Base-by-base conservation (phyloP, 92 coral and sea anemone species). In the Actinostola sp. region DNA sequence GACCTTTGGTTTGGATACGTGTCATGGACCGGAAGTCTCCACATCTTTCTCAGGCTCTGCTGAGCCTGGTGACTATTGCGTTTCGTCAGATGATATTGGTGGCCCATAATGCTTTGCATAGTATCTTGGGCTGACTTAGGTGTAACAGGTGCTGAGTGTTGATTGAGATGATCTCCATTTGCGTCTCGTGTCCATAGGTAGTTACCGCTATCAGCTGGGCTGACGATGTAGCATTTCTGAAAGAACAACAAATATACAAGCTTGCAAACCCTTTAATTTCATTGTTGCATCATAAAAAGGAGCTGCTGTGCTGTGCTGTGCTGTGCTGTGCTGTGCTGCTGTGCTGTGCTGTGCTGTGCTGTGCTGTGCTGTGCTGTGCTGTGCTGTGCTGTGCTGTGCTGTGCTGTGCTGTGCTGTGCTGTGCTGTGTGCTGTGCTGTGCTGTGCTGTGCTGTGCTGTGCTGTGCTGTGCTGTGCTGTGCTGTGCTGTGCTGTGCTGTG, bases 61-160 rank as follows among this genome's bases (percentile, higher is more conserved):
- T 63, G 81, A 12, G 89, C 89, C 46, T 72, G 77, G 70, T 84
- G 77, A 25, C 89, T 72, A 66, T 84, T 84, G 71, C 76, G 75
- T 25, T 72, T 79, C 20, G 81, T 49, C 20, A 76, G 66, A 58
- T 84, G 76, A 31, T 79, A 84, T 12, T 58, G 53, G 44, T 66
- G 26, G 21, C 89, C 89, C 82, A 84, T 79, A 17, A 79, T 50
- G 27, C 41, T 53, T 66, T 79, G 85, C 89, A 84, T 84, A 35
- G 81, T 66, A 51, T 71, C 81, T 12, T 73, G 75, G 3, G 89
- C 89, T 13, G 72, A 48, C 56, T 28, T 34, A 7, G 86, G 89
- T 3, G 81, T 54, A 11, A 70, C 59, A 41, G 48, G 43, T 19
- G 32, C 63, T 58, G 62, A 70, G 55, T 62, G 32, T 11, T 50